Evolutionary conservation across 2,888 invertebrate species (phyloP).

Genomic region (Eupithecia exiguata): DNA sequence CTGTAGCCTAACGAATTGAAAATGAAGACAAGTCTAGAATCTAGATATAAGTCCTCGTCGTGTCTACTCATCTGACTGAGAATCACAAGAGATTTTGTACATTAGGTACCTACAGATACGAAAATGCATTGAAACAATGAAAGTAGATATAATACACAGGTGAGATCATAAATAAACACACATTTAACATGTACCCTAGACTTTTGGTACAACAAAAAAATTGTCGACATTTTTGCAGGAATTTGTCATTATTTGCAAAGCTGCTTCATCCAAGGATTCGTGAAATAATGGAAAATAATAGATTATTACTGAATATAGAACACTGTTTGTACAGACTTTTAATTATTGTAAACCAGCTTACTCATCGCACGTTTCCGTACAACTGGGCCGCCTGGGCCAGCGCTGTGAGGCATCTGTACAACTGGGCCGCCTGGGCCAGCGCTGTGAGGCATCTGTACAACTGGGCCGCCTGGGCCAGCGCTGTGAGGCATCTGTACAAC

Average conservation of each 20-base stretch:
- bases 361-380: not conserved
- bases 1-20: too few species aligned
- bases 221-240: conserved; percentile 14
- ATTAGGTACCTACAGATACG: not conserved
- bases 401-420: not conserved
- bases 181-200: not conserved
- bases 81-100: not conserved
- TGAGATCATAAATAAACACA: not conserved
- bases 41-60: too few species aligned
- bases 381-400: too few species aligned
- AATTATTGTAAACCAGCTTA: not conserved
- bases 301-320: not conserved
- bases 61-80: too few species aligned
- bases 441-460: too few species aligned
- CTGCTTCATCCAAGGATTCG: conserved; percentile 8
- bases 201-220: not conserved
- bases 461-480: too few species aligned
- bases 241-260: conserved; percentile 26
- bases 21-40: too few species aligned
- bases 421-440: too few species aligned
- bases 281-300: conserved; percentile 6
- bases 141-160: not conserved
- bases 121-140: not conserved
- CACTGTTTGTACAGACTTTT: conserved; percentile 9
- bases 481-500: too few species aligned